Evolutionary conservation across 37 sponge, comb jelly and placozoan genomes (phyloP).

Genomic region (Haliclona indistincta): DNA sequence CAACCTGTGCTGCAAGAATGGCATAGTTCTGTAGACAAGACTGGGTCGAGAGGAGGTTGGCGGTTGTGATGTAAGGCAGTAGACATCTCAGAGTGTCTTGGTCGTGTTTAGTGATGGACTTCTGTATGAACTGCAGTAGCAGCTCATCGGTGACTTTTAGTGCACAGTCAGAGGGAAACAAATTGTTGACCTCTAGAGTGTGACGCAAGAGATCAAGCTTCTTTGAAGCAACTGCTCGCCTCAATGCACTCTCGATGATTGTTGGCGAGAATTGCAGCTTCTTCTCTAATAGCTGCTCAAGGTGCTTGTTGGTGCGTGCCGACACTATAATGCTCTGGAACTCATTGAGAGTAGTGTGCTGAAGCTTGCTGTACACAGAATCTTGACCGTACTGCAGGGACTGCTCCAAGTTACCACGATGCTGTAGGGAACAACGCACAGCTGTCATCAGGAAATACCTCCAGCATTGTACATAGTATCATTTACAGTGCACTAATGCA

Average conservation of each 20-base stretch:
- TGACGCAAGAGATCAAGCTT: slow-evolving; percentile 26
- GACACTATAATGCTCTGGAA: slow-evolving; percentile 16
- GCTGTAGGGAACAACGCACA: no score
- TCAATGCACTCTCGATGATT: slow-evolving; percentile 24
- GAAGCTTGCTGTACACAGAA: neutral
- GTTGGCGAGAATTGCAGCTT: slow-evolving; percentile 7
- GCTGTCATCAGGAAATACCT: no score
- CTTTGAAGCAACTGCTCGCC: neutral
- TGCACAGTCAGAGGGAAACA: slow-evolving; percentile 36
- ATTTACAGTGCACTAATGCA: no score
- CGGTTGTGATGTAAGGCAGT: slow-evolving; percentile 47
- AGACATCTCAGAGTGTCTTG: slow-evolving; percentile 32
- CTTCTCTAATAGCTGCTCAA: slow-evolving; percentile 5
- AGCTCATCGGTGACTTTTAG: slow-evolving; percentile 33
- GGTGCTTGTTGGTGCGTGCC: slow-evolving; percentile 5
- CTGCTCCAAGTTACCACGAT: no score
- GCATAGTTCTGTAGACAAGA: slow-evolving; percentile 53
- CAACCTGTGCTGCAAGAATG: slow-evolving; percentile 62
- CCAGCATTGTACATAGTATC: no score
- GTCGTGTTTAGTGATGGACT: slow-evolving; percentile 28
- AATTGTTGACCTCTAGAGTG: slow-evolving; percentile 34
- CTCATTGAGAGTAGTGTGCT: slow-evolving; percentile 30
- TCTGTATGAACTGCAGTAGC: slow-evolving; percentile 51
- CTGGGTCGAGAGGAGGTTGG: slow-evolving; percentile 12
- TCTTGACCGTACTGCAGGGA: no score